Conservation (phyloP, 2,888 invertebrate genomes). For the Agonopterix subpropinquella region DNA sequence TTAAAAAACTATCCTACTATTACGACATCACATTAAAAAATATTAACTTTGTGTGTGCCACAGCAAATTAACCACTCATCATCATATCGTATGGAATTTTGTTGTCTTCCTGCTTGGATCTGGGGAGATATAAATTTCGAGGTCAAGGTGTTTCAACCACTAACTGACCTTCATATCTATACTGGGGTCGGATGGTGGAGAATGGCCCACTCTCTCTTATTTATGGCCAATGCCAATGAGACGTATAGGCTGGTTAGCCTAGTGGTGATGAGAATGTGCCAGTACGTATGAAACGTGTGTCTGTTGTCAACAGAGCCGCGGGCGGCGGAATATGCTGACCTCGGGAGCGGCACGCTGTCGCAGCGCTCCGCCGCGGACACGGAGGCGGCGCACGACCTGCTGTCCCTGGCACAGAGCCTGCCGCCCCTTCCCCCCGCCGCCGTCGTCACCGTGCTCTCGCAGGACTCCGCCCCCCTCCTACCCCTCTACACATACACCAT, state of each 20-base stretch:
- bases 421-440: slow-evolving; percentile 84
- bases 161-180: too few species aligned
- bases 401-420: slow-evolving; percentile 84
- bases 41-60: too few species aligned
- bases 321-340: slow-evolving; percentile 52
- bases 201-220: not conserved
- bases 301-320: slow-evolving; percentile 18
- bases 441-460: slow-evolving; percentile 58
- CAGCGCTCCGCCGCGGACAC: slow-evolving; percentile 87
- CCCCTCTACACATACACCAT: slow-evolving; percentile 80
- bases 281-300: slow-evolving; percentile 9
- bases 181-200: not conserved
- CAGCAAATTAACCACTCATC: too few species aligned
- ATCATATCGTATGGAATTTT: too few species aligned
- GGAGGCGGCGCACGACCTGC: slow-evolving; percentile 89
- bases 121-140: too few species aligned
- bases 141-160: too few species aligned
- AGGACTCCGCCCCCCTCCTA: slow-evolving; percentile 46
- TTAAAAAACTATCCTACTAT: too few species aligned
- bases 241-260: not conserved
- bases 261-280: not conserved
- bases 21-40: too few species aligned
- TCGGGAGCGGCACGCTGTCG: slow-evolving; percentile 50
- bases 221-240: not conserved
- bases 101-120: too few species aligned